Evolutionary conservation across 2,797 vertebrate genomes (phyloP), one percentile per base, ranked within the genome.

Genomic region (Silurus lanzhouensis): DNA sequence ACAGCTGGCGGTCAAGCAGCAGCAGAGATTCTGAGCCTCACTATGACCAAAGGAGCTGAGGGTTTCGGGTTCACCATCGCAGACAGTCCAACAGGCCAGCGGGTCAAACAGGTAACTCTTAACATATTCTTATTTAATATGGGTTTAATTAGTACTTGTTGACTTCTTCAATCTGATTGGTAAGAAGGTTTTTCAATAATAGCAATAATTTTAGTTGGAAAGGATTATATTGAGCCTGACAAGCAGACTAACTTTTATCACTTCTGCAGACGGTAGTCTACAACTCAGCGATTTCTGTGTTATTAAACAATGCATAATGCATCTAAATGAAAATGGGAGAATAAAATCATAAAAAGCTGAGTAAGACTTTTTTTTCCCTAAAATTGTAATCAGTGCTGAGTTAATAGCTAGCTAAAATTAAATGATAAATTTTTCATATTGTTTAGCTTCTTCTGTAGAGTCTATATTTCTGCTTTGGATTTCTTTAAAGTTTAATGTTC

Each of bases 41-140:
- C 97, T 90, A 99, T 99, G 97, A 97, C 99, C 95, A 99, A 99
- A 96, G 98, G 98, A 89, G 88, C 96, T 48, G 97, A 99, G 93
- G 98, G 98, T 90, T 99, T 99, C 88, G 98, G 98, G 87, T 99
- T 99, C 95, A 99, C 98, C 89, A 98, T 99, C 83, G 98, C 98
- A 0, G 98, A 99, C 95, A 99, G 98, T 95, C 96, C 98, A 83
- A 98, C 97, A 82, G 98, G 98, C 92, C 98, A 99, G 92, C 95
- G 98, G 90, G 98, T 99, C 89, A 99, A 99, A 94, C 98, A 99
- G 95, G 95, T 95, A 67, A 86, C 0, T 31, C 66, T 31, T 44
- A 14, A 71, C n/a, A 6, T 52, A 61, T 25, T 14, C 20, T 25
- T 27, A 44, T 71, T 10, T 31, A 60, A n/a, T 31, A 58, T 63